These are phyloP conservation scores for Enhydra lutris DNA, from an alignment of 2,113 vertebrate species.

Conservation along the genomic window DNA sequence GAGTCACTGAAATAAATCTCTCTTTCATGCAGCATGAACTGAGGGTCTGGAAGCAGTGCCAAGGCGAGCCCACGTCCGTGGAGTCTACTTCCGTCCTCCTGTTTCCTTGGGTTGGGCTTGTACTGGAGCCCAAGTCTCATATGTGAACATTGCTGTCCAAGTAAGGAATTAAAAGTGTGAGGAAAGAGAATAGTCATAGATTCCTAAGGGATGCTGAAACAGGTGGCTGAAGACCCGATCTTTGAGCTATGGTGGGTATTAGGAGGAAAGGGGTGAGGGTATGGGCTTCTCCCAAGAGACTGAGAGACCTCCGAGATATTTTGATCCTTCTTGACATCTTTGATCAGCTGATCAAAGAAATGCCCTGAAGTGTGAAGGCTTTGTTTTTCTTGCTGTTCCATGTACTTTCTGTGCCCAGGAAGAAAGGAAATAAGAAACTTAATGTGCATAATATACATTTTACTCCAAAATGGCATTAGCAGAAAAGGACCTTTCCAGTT, in stretches of 20 bases:
- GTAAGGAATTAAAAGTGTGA: neutral
- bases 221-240: neutral
- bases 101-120: neutral
- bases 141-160: neutral
- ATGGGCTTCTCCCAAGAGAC: neutral
- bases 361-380: neutral
- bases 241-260: neutral
- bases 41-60: conserved; percentile 47
- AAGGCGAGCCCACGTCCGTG: neutral
- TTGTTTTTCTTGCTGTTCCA: neutral
- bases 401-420: neutral
- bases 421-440: neutral
- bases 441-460: neutral
- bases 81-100: conserved; percentile 16
- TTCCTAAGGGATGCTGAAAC: neutral
- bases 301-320: neutral
- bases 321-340: neutral
- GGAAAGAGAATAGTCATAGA: neutral
- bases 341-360: neutral
- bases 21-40: conserved; percentile 60
- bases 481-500: neutral
- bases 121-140: conserved; percentile 5
- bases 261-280: neutral
- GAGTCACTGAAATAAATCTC: conserved; percentile 53
- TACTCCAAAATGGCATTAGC: neutral